phyloP scores from a whole-genome alignment of 2,113 vertebrate genomes.

The Otis tarda region DNA sequence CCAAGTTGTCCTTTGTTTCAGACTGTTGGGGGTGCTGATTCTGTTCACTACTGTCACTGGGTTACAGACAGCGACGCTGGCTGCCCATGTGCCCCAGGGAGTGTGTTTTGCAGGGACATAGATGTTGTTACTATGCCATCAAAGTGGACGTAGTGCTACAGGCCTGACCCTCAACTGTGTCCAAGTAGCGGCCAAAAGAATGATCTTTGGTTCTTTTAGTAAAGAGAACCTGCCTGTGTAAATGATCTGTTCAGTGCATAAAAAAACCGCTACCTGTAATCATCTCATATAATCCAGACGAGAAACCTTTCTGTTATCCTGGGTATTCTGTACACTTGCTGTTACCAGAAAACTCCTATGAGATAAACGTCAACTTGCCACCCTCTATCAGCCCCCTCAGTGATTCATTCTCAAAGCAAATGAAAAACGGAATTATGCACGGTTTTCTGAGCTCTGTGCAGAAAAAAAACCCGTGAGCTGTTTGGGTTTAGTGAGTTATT shows the following conservation, averaged over 20 bases:
- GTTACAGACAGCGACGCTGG: neutral
- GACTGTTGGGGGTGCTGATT: neutral
- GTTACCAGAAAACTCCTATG: neutral
- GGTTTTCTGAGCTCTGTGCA: neutral
- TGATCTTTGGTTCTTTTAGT: neutral
- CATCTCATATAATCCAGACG: fast-evolving
- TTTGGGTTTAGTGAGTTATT: slow-evolving; percentile 18
- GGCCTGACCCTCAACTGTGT: neutral
- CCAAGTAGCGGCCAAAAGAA: neutral
- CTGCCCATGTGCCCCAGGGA: neutral
- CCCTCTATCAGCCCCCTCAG: neutral
- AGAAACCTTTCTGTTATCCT: neutral
- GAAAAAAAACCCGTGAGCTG: neutral
- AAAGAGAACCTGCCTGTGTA: neutral
- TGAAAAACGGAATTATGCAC: neutral
- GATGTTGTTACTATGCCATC: neutral
- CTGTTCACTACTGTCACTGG: neutral
- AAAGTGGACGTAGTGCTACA: neutral
- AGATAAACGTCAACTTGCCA: neutral
- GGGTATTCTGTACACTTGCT: neutral
- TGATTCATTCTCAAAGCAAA: neutral
- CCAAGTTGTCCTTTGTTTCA: neutral
- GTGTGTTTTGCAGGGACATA: neutral
- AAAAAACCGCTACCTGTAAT: neutral
- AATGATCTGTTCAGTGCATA: neutral